Base-by-base conservation (phyloP, 2,113 vertebrate species). In the Chlamydotis undulata region DNA sequence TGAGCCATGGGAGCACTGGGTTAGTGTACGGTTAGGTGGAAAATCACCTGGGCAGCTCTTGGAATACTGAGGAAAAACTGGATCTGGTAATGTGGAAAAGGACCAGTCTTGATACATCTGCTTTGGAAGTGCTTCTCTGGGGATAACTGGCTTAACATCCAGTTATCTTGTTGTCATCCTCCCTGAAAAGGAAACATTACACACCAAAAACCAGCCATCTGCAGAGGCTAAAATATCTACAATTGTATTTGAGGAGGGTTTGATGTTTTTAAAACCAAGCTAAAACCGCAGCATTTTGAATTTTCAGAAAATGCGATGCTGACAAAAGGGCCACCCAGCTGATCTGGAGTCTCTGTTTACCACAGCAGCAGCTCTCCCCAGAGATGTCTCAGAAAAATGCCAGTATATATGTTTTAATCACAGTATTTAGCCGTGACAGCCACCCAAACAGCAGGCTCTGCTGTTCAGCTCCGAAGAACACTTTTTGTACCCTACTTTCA, bases 371-470 rank as follows among this genome's bases (percentile, higher is more conserved):
- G 50, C 82, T 77, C 47, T 87, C 86, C 77, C 69, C 77, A 65
- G 89, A 23, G 31, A 37, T n/a, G 22, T 13, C 85, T 92, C 83
- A 29, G 57, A 29, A 53, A 49, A 77, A 83, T n/a, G 28, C 59
- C 67, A 49, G 29, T 22, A 21, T 64, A 4, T 70, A 12, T 64
- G 64, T 81, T 96, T 94, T 68, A 82, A 84, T 89, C 65, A 26
- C 91, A 56, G 80, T 63, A 33, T 91, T 94, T 92, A 95, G 64
- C 78, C n/a, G 3, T 9, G 82, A 91, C 61, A 15, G 39, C 69
- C 89, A 89, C 95, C 94, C 92, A 89, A 87, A 93, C 83, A 96
- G 81, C 89, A 87, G 75, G 47, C 45, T 86, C 63, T 69, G 29
- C 25, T 12, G 9, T 5, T 83, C n/a, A 4, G 2, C 52, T 56